Evolutionary conservation across 2,888 invertebrate genomes (phyloP), one percentile per base, ranked within the genome.

Genomic region (Ferdinandea cuprea): DNA sequence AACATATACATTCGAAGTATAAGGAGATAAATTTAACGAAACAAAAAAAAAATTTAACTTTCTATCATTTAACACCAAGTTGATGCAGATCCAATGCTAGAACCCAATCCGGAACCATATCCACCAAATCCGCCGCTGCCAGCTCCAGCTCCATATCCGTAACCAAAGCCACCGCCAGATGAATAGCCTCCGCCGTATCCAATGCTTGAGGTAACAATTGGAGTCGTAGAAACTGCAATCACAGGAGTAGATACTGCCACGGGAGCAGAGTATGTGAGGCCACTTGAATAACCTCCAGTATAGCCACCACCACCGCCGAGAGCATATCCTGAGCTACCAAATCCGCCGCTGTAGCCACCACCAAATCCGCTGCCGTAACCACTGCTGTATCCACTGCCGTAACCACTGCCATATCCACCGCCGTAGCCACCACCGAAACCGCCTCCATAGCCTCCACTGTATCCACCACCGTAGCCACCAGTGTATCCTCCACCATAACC

Each of bases 351-450:
- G 1, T 71, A 71, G 11, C 80, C 77, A 17, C 72, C 21, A 9
- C 17, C 19, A 9, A 59, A 71, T n/a, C 71, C 71, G 4, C 77
- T 61, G 5, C 76, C 59, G 11, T 76, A 76, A 25, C 78, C 77
- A 4, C 78, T 52, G 4, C 63, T 61, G 13, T 61, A 58, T 30
- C 69, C 58, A 21, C 68, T 32, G 3, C 44, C 11, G 5, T 76
- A 73, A 37, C 66, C 68, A 40, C 71, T 54, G 8, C 72, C 32
- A 13, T 50, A 9, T n/a, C 46, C 42, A 2, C 61, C 69, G 2
- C 77, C 73, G 17, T 74, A 73, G 35, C 69, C 58, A 4, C 69
- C 54, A 0, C 54, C 54, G 0, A 68, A 72, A 11, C 68, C 63
- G 21, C 65, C 37, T 6, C 72, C 59, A 19, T 66, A 72, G 42